Conservation (phyloP, 2,888 invertebrate genomes). For the Schizotus pectinicornis region DNA sequence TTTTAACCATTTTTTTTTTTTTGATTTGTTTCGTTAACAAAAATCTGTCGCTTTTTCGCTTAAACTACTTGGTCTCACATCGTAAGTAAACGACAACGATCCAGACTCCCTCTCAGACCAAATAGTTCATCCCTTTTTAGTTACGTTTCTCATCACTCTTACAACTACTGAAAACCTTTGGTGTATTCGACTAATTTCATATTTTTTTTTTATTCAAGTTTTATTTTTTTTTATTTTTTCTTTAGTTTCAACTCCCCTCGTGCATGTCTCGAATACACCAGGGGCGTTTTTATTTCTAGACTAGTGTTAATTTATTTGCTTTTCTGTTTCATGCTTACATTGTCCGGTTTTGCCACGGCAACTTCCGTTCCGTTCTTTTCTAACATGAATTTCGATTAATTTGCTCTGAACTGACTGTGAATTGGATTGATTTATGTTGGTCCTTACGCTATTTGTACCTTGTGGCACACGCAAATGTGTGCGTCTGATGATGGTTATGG, state of each 20-base stretch:
- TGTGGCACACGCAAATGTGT: slow-evolving; percentile 41
- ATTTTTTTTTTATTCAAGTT: background rate
- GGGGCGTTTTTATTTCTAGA: background rate
- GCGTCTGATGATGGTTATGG: slow-evolving; percentile 48
- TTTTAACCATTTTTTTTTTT: slow-evolving; percentile 44
- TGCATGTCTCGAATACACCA: slow-evolving; percentile 3
- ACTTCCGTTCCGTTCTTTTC: slow-evolving; percentile 13
- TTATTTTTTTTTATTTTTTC: background rate
- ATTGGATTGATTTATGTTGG: slow-evolving; percentile 26
- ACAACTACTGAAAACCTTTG: background rate
- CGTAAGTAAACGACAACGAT: slow-evolving; percentile 24
- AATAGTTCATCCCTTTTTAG: background rate
- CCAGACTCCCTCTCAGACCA: no score
- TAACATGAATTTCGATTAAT: slow-evolving; percentile 7
- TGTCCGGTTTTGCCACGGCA: slow-evolving; percentile 25
- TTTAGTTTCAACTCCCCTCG: background rate
- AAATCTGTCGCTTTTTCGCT: slow-evolving; percentile 41
- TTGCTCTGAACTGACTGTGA: slow-evolving; percentile 9
- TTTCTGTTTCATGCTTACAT: slow-evolving; percentile 59
- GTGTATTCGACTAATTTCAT: slow-evolving; percentile 1
- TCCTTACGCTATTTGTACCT: slow-evolving; percentile 38
- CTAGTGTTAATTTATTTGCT: slow-evolving; percentile 48
- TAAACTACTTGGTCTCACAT: slow-evolving; percentile 30
- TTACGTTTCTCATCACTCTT: slow-evolving; percentile 1
- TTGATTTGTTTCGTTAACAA: slow-evolving; percentile 42